These are phyloP conservation scores for Bubo bubo DNA, from an alignment of 2,113 vertebrate species.

Conservation along the genomic window DNA sequence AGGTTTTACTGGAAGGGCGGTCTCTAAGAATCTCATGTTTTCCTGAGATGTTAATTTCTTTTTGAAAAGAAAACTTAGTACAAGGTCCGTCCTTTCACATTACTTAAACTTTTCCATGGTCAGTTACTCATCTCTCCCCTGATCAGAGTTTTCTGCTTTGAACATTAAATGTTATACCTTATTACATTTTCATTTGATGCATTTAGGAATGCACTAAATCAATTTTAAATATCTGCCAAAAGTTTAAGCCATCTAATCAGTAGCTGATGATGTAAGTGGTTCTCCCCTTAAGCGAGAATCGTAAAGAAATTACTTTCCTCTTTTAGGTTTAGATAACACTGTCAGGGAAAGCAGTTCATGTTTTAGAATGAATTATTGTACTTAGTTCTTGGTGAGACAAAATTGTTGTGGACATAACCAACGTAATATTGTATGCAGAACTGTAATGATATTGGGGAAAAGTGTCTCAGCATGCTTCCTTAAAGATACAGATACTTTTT, in stretches of 20 bases:
- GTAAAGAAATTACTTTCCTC: neutral
- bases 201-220: neutral
- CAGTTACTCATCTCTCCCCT: neutral
- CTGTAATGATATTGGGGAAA: neutral
- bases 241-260: neutral
- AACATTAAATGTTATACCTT: neutral
- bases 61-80: neutral
- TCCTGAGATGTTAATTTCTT: neutral
- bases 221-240: neutral
- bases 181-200: neutral
- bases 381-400: neutral
- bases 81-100: neutral
- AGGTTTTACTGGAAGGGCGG: neutral
- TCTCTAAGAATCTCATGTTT: rapidly evolving
- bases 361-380: neutral
- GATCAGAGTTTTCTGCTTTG: neutral
- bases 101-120: neutral
- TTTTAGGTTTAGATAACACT: neutral
- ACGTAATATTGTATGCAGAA: neutral
- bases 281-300: neutral
- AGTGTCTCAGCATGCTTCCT: neutral
- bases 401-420: neutral
- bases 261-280: neutral
- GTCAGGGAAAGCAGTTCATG: neutral
- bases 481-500: neutral